Evolutionary conservation across 2,797 vertebrate genomes (phyloP).

Genomic region (Sciurus carolinensis): DNA sequence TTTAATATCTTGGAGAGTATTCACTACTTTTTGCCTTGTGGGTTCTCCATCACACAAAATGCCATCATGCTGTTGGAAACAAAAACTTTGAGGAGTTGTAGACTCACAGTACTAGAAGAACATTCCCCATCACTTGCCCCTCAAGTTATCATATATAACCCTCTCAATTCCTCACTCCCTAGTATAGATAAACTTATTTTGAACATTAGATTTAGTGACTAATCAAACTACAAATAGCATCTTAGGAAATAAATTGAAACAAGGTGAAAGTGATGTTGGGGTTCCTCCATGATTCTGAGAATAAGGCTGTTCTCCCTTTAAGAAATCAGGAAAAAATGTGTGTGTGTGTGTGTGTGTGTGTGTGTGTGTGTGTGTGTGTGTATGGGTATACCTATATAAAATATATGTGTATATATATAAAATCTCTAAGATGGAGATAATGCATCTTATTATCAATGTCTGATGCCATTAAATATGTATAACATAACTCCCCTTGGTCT

Average conservation of each 20-base stretch:
- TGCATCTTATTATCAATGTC: not conserved
- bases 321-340: not conserved
- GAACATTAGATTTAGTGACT: not conserved
- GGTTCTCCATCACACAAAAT: not conserved
- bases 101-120: not conserved
- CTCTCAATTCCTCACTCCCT: not conserved
- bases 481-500: not conserved
- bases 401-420: too few relatives aligned
- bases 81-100: not conserved
- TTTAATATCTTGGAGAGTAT: not conserved
- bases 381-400: too few relatives aligned
- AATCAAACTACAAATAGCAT: not conserved
- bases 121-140: not conserved
- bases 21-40: not conserved
- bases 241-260: not conserved
- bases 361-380: too few relatives aligned
- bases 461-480: slow-evolving; percentile 6
- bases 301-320: not conserved
- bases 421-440: not conserved
- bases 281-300: not conserved
- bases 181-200: not conserved
- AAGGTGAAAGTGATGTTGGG: not conserved
- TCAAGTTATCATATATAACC: not conserved
- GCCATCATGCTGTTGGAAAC: not conserved
- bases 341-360: too few relatives aligned